These are phyloP conservation scores for Drosophila siamana DNA, from an alignment of 2,888 invertebrate species.

Conservation along the genomic window DNA sequence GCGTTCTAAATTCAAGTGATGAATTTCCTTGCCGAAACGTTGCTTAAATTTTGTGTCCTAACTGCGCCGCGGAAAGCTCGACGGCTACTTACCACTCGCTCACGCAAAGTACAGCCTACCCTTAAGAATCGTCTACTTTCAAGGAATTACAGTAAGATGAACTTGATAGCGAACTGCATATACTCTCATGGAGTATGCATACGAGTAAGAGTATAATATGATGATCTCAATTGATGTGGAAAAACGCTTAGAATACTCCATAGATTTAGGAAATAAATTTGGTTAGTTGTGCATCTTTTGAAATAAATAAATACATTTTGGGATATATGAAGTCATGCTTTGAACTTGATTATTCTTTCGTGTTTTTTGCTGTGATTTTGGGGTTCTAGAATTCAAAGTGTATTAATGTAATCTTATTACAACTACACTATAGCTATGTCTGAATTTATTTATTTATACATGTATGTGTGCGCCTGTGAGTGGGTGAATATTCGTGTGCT, in stretches of 20 bases:
- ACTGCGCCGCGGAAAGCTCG: constrained; percentile 41
- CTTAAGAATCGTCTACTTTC: constrained; percentile 17
- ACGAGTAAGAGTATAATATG: background rate
- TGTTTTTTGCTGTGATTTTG: background rate
- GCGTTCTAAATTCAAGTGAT: constrained; percentile 84
- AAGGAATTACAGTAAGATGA: constrained; percentile 25
- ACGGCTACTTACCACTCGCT: constrained; percentile 62
- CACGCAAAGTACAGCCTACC: constrained; percentile 47
- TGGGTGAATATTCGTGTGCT: constrained; percentile 5
- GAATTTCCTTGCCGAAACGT: constrained; percentile 78
- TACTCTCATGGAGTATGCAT: constrained; percentile 34
- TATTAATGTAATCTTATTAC: constrained; percentile 13
- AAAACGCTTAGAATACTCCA: background rate
- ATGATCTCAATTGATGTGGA: background rate
- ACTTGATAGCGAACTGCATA: constrained; percentile 17
- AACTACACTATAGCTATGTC: constrained; percentile 11
- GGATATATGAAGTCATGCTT: background rate
- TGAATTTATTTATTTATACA: constrained; percentile 10
- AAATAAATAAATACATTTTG: background rate
- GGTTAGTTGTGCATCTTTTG: background rate
- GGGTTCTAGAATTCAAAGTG: background rate
- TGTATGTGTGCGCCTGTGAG: constrained; percentile 6
- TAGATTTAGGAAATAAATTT: background rate
- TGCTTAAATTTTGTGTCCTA: constrained; percentile 82
- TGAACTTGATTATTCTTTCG: background rate